Evolutionary conservation across 2,113 vertebrate genomes (phyloP).

Genomic region (Syngnathus floridae): DNA sequence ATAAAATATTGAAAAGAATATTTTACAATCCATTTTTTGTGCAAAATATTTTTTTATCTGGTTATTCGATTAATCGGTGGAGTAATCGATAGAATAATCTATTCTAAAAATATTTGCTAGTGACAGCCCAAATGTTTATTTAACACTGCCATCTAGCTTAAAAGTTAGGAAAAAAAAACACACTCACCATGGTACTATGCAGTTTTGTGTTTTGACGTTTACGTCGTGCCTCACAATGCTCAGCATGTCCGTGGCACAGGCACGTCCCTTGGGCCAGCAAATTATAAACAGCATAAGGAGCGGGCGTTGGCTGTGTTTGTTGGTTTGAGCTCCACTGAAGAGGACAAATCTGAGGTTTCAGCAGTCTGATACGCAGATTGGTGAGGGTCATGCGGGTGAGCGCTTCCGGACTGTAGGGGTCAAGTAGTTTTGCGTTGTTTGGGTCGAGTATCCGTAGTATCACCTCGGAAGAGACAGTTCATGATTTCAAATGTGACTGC

Average conservation of each 20-base stretch:
- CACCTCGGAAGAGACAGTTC: conserved; percentile 62
- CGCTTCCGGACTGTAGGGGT: conserved; percentile 77
- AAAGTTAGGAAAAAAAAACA: too few relatives aligned
- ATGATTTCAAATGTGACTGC: not conserved
- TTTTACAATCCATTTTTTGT: too few relatives aligned
- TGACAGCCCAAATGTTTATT: too few relatives aligned
- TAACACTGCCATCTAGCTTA: not conserved
- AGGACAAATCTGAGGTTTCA: conserved; percentile 77
- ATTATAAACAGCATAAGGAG: conserved; percentile 78
- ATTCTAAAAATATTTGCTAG: too few relatives aligned
- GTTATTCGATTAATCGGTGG: too few relatives aligned
- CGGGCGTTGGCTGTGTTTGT: conserved; percentile 1
- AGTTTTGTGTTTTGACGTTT: conserved; percentile 24
- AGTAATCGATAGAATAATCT: too few relatives aligned
- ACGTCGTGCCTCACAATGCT: conserved; percentile 70
- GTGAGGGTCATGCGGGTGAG: conserved; percentile 76
- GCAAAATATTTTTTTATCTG: too few relatives aligned
- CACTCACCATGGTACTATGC: conserved; percentile 50
- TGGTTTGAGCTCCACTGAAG: not conserved
- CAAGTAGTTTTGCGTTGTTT: conserved; percentile 56
- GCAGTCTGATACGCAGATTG: conserved; percentile 77
- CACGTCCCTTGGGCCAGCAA: conserved; percentile 81
- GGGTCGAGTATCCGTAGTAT: conserved; percentile 78
- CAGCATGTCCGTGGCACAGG: conserved; percentile 83
- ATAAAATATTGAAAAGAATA: too few relatives aligned